Evolutionary conservation across 1,140 invertebrate genomes (phyloP), one percentile per base, ranked within the genome.

Genomic region (Aethina tumida): DNA sequence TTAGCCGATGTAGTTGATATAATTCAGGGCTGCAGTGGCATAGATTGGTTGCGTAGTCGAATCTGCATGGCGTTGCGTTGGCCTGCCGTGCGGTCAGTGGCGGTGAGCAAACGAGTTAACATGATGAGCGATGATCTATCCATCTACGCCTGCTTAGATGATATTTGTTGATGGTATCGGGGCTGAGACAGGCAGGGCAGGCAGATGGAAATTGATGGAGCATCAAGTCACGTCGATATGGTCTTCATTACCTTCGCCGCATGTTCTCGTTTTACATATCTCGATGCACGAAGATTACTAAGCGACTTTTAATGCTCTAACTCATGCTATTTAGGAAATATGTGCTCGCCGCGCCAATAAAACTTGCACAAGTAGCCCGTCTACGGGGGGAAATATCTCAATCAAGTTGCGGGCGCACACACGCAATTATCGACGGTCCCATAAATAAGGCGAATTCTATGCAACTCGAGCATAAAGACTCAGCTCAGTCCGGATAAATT

Each of bases 161-260:
- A 45, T 46, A 42, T 46, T 42, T 46, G 43, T 46, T 35, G 43
- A 46, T 46, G 39, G 22, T 46, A 46, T 46, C 39, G 27, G 22
- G 18, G 8, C 14, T n/a, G n/a, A n/a, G n/a, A n/a, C n/a, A n/a
- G n/a, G n/a, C n/a, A n/a, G n/a, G n/a, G n/a, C n/a, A n/a, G n/a
- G n/a, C 37, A 9, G 43, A 36, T 46, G 36, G 39, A 37, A 41
- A 46, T 46, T 46, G 43, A 46, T 46, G 43, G 39, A 41, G 34
- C 43, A 46, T 36, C 35, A 35, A 46, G 34, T 35, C 41, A 33
- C 33, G 39, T 42, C 55, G 19, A 58, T 40, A 50, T 56, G 53
- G 48, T 64, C 55, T 59, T 60, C 65, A 31, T 39, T 58, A 31
- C 62, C 62, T 14, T 60, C 56, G 5, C 56, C 43, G 43, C 64